Conservation (phyloP, 2,888 invertebrate genomes). For the Cynaeus angustus region DNA sequence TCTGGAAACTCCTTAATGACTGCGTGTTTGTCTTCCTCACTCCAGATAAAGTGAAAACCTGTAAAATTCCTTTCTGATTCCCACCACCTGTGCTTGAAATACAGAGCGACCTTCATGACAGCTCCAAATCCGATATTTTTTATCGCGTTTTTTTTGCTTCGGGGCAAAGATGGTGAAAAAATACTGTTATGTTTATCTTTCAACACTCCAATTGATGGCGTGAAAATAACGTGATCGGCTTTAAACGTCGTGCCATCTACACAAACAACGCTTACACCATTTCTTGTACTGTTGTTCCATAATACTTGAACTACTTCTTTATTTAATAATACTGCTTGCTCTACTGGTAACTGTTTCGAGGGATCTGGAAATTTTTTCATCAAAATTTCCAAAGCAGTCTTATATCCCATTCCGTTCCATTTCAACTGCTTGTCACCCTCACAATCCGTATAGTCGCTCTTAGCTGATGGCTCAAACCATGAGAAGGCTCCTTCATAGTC, state of each 20-base stretch:
- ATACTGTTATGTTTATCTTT: slow-evolving; percentile 54
- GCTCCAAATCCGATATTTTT: slow-evolving; percentile 58
- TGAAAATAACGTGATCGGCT: slow-evolving; percentile 78
- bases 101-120: slow-evolving; percentile 56
- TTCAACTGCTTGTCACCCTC: slow-evolving; percentile 80
- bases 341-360: slow-evolving; percentile 53
- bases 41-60: slow-evolving; percentile 55
- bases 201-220: slow-evolving; percentile 66
- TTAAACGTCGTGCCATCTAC: slow-evolving; percentile 71
- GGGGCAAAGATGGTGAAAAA: slow-evolving; percentile 56
- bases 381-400: slow-evolving; percentile 78
- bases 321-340: slow-evolving; percentile 59
- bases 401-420: slow-evolving; percentile 83
- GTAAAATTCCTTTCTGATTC: slow-evolving; percentile 36
- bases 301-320: slow-evolving; percentile 57
- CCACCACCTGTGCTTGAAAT: slow-evolving; percentile 58
- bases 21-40: slow-evolving; percentile 54
- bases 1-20: slow-evolving; percentile 59
- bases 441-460: slow-evolving; percentile 79
- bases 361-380: slow-evolving; percentile 68
- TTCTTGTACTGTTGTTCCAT: slow-evolving; percentile 42
- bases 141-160: slow-evolving; percentile 56
- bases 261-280: slow-evolving; percentile 65
- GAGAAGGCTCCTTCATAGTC: slow-evolving; percentile 73
- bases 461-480: slow-evolving; percentile 79